Base-by-base conservation (phyloP, 1,140 invertebrate genomes). In the Ceratitis capitata region DNA sequence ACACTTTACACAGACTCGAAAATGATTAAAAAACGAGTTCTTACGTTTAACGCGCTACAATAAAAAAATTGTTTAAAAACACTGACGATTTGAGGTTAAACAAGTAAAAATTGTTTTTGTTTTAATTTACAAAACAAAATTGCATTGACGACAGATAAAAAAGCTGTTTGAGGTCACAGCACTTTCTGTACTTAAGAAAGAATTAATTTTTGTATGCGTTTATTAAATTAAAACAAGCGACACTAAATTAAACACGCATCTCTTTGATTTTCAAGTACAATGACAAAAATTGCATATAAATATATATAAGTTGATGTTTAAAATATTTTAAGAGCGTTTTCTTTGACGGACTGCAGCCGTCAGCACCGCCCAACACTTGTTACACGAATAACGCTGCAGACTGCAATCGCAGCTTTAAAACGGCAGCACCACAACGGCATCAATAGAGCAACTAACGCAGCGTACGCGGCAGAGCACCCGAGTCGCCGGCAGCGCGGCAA, bases 371-470 rank as follows among this genome's bases (percentile, higher is more conserved):
- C 83, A 56, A 84, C 83, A 64, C 53, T 58, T 58, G 83, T 56
- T 84, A 84, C 83, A 58, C 83, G 83, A 84, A 64, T 84, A 61
- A 84, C 56, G 32, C 35, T 61, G 51, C 83, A 35, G 32, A 84
- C 51, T 84, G 83, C 83, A 84, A 45, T 58, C 53, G 53, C 29
- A 29, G 83, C 58, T 64, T 84, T 84, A 61, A 84, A 84, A 84
- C 47, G 83, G 83, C 61, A 39, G 45, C 23, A 45, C 14, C n/a
- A 39, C 45, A 10, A 5, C 29, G 35, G 3, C 45, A 51, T 53
- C 29, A 53, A 78, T 69, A 69, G 61, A 69, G 61, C 32, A 35
- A 19, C 61, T n/a, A 56, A 23, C 51, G 51, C 58, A 32, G 14
- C 58, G 32, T 12, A 7, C 4, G 29, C 58, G 58, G 12, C 29